Evolutionary conservation across 2,888 invertebrate species (phyloP).

Genomic region (Actias luna): DNA sequence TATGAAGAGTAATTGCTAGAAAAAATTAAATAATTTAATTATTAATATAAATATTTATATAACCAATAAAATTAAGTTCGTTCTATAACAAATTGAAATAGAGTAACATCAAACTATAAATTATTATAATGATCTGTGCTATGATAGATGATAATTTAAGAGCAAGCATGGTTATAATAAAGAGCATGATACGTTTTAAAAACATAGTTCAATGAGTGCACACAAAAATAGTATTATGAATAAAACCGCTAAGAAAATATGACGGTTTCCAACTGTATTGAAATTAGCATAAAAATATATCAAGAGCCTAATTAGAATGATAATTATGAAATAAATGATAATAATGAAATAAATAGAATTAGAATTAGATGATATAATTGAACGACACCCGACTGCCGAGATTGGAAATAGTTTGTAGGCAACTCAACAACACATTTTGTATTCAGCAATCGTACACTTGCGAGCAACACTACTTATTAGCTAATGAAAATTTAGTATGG

Average conservation of each 20-base stretch:
- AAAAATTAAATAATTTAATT: too few relatives aligned
- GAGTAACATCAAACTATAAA: too few relatives aligned
- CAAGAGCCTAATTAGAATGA: conserved; percentile 13
- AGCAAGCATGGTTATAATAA: too few relatives aligned
- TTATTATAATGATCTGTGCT: too few relatives aligned
- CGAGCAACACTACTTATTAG: not conserved
- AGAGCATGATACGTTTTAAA: too few relatives aligned
- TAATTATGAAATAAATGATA: too few relatives aligned
- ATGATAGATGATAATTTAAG: too few relatives aligned
- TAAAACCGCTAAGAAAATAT: not conserved
- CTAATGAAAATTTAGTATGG: not conserved
- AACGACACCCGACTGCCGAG: conserved; percentile 3
- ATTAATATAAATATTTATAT: too few relatives aligned
- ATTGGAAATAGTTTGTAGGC: not conserved
- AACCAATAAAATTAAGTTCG: too few relatives aligned
- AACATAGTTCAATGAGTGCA: not conserved
- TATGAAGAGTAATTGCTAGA: too few relatives aligned
- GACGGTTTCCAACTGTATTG: conserved; percentile 5
- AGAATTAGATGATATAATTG: conserved; percentile 16
- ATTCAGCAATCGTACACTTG: not conserved
- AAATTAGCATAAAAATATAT: conserved; percentile 18
- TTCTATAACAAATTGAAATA: too few relatives aligned
- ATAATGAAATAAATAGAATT: too few relatives aligned
- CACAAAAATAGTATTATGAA: not conserved
- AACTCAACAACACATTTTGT: conserved; percentile 9